phyloP scores from a whole-genome alignment of 2,797 vertebrate species.

The Pangasius djambal region DNA sequence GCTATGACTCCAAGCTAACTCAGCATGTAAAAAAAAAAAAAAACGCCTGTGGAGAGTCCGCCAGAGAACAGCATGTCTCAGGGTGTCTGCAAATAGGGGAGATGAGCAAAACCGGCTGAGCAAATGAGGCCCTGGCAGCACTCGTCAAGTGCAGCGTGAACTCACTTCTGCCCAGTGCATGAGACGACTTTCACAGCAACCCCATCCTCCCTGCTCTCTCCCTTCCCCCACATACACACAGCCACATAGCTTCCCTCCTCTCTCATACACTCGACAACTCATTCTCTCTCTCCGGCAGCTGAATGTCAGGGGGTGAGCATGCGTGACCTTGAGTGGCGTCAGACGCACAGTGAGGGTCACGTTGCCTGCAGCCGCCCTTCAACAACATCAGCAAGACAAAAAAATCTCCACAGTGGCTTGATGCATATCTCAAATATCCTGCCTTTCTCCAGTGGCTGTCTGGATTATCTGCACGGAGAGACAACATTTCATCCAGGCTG shows the following conservation, averaged over 20 bases:
- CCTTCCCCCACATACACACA: slow-evolving; percentile 33
- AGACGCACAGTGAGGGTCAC: slow-evolving; percentile 86
- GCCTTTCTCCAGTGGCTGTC: slow-evolving; percentile 35
- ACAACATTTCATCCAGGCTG: slow-evolving; percentile 81
- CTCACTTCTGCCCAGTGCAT: slow-evolving; percentile 50
- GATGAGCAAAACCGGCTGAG: slow-evolving; percentile 60
- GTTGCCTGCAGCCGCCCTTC: slow-evolving; percentile 87
- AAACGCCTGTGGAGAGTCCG: slow-evolving; percentile 31
- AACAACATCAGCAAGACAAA: slow-evolving; percentile 87
- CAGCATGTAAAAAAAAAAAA: slow-evolving; percentile 26
- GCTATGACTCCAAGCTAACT: slow-evolving; percentile 29
- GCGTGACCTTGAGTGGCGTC: slow-evolving; percentile 85
- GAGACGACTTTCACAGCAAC: slow-evolving; percentile 72
- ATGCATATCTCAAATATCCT: slow-evolving; percentile 86
- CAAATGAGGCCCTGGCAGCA: slow-evolving; percentile 67
- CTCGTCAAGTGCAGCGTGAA: slow-evolving; percentile 48
- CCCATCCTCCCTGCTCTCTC: slow-evolving; percentile 32
- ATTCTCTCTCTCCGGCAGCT: slow-evolving; percentile 64
- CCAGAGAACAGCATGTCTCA: slow-evolving; percentile 50
- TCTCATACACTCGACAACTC: slow-evolving; percentile 33
- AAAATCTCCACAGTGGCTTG: slow-evolving; percentile 78
- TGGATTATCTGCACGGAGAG: slow-evolving; percentile 68
- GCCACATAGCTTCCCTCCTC: slow-evolving; percentile 29
- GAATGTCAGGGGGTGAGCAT: slow-evolving; percentile 88
- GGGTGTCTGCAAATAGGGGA: slow-evolving; percentile 72